Conservation (phyloP, 2,888 invertebrate species). For the Xanthia togata region DNA sequence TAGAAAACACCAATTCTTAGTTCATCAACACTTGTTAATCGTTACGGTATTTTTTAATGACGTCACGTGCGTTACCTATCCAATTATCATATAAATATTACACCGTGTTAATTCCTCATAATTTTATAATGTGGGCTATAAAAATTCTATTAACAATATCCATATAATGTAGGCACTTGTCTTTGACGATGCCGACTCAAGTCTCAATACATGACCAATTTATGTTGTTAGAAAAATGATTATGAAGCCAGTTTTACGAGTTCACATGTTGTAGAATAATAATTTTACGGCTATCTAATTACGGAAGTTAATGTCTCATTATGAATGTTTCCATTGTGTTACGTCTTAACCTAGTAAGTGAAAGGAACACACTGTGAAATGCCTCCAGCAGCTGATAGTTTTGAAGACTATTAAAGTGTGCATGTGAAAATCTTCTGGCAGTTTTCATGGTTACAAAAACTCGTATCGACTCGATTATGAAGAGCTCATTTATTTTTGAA, state of each 20-base stretch:
- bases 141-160: constrained; percentile 69
- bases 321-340: constrained; percentile 73
- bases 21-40: constrained; percentile 55
- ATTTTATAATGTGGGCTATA: constrained; percentile 63
- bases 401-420: no score
- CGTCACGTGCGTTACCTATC: constrained; percentile 49
- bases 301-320: constrained; percentile 78
- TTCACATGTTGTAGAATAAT: constrained; percentile 74
- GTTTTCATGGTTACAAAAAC: no score
- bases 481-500: no score
- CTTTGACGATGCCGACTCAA: constrained; percentile 52
- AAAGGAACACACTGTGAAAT: not conserved
- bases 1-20: constrained; percentile 43
- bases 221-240: constrained; percentile 68
- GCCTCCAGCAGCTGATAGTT: not conserved
- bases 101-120: constrained; percentile 65
- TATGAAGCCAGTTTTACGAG: constrained; percentile 68
- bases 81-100: constrained; percentile 58
- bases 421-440: no score
- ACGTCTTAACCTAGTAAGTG: not conserved
- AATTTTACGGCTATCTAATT: constrained; percentile 83
- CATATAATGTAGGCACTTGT: constrained; percentile 57
- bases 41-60: constrained; percentile 48
- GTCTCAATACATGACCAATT: constrained; percentile 52
- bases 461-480: no score